Evolutionary conservation across 2,888 invertebrate genomes (phyloP).

Genomic region (Linnaemya tessellans): DNA sequence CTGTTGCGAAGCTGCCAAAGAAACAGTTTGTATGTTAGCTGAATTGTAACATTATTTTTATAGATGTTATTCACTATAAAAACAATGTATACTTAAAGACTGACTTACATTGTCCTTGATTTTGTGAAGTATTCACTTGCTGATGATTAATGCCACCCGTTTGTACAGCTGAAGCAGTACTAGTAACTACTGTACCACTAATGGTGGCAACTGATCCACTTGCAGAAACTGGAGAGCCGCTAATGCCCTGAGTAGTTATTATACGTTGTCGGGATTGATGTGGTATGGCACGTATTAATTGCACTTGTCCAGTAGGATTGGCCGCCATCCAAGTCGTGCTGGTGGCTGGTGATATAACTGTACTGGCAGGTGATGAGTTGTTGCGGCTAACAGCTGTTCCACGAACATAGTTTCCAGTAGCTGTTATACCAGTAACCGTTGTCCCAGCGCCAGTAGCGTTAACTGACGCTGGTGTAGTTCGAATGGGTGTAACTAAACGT

Average conservation of each 20-base stretch:
- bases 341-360: conserved; percentile 81
- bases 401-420: conserved; percentile 80
- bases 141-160: conserved; percentile 73
- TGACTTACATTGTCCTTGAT: conserved; percentile 74
- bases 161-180: conserved; percentile 71
- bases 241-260: conserved; percentile 80
- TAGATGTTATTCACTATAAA: too few species aligned
- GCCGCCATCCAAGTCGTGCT: conserved; percentile 82
- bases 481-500: conserved; percentile 80
- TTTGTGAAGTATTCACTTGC: conserved; percentile 67
- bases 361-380: conserved; percentile 80
- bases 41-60: conserved; percentile 32
- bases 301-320: conserved; percentile 80
- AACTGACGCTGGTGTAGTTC: conserved; percentile 78
- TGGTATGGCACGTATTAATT: conserved; percentile 82
- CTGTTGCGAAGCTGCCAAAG: conserved; percentile 72
- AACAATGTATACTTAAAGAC: too few species aligned
- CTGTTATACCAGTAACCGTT: conserved; percentile 77
- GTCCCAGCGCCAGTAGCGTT: conserved; percentile 76
- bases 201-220: conserved; percentile 73
- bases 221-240: conserved; percentile 68
- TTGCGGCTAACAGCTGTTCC: conserved; percentile 78
- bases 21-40: conserved; percentile 77
- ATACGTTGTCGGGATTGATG: conserved; percentile 81
- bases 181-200: conserved; percentile 73